A percentile compares a stretch with the other conserved stretches of the same genome.
These are phyloP conservation scores for Passer montanus DNA, from an alignment of 2,113 vertebrate species.

Conservation along the genomic window DNA sequence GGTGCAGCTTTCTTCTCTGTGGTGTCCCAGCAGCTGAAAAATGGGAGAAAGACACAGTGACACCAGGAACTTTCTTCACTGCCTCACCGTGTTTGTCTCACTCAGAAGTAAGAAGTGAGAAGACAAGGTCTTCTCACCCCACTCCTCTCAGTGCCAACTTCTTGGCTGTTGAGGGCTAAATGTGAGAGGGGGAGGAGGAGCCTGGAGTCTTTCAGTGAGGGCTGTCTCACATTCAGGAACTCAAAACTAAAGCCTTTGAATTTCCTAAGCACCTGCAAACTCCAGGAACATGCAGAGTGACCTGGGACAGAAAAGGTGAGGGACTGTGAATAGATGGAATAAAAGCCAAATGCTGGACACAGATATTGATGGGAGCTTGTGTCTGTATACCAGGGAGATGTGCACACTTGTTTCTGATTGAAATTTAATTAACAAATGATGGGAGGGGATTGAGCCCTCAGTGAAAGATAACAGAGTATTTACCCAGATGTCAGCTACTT, in stretches of 20 bases:
- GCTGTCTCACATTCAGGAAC: background rate
- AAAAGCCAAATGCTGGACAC: slow-evolving; percentile 39
- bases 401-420: background rate
- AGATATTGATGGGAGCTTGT: background rate
- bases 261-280: background rate
- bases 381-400: background rate
- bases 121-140: background rate
- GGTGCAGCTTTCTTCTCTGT: background rate
- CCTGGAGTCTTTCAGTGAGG: background rate
- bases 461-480: background rate
- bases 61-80: background rate
- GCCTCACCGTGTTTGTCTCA: background rate
- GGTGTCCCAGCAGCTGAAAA: background rate
- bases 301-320: background rate
- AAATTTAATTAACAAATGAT: slow-evolving; percentile 37
- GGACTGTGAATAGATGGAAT: slow-evolving; percentile 5
- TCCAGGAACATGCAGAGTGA: background rate
- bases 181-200: background rate
- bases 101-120: background rate
- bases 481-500: background rate
- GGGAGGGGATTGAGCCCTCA: background rate
- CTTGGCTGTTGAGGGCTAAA: background rate
- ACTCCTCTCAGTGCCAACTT: background rate
- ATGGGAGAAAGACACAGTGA: background rate
- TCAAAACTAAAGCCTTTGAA: background rate